Conservation (phyloP, 2,888 invertebrate genomes). For the Lithodes maja region DNA sequence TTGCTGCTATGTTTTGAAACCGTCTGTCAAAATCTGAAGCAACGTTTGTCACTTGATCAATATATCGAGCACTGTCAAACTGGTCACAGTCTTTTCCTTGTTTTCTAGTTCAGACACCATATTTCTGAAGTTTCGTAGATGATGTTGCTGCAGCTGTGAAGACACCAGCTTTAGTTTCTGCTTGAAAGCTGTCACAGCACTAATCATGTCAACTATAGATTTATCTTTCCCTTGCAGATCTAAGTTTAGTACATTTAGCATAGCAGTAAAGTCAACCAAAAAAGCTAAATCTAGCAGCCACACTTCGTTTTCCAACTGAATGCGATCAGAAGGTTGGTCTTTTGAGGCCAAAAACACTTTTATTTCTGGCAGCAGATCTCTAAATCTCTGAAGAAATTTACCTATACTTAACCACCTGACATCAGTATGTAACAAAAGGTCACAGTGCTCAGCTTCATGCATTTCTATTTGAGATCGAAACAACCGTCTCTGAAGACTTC, state of each 20-base stretch:
- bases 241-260: constrained; percentile 36
- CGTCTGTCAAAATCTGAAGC: constrained; percentile 33
- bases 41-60: constrained; percentile 9
- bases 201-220: constrained; percentile 31
- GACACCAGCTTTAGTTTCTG: constrained; percentile 44
- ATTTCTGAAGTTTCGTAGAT: constrained; percentile 9
- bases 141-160: constrained; percentile 39
- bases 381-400: background rate
- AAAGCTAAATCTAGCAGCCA: constrained; percentile 26
- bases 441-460: constrained; percentile 18
- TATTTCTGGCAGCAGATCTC: constrained; percentile 36
- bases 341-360: constrained; percentile 27
- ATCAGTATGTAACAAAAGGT: constrained; percentile 19
- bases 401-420: background rate
- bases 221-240: constrained; percentile 31
- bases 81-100: constrained; percentile 24
- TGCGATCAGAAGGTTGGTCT: background rate
- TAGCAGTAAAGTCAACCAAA: constrained; percentile 10
- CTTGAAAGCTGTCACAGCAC: constrained; percentile 33
- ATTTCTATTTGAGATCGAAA: constrained; percentile 23
- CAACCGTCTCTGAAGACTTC: constrained; percentile 29
- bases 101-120: constrained; percentile 8
- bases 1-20: constrained; percentile 19
- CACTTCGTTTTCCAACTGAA: constrained; percentile 21
- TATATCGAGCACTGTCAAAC: constrained; percentile 21